Percentiles rank a stretch among this genome's conserved stretches.
Evolutionary conservation across 2,888 invertebrate genomes (phyloP).

Genomic region (Coronaproctus castanopsis): DNA sequence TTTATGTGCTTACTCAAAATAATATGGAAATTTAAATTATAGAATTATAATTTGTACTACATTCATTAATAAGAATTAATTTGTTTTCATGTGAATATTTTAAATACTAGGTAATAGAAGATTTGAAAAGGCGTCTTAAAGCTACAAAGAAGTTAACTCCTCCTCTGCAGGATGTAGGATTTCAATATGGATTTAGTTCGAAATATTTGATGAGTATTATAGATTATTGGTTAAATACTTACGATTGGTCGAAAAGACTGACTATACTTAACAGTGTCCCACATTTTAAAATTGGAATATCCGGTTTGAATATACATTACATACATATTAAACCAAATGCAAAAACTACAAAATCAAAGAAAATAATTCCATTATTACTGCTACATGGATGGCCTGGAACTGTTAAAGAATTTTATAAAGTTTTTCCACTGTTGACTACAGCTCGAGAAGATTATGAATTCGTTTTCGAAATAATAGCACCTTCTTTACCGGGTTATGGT

Average conservation of each 20-base stretch:
- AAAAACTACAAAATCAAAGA: constrained; percentile 25
- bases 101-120: constrained; percentile 33
- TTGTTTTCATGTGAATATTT: too few relatives aligned
- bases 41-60: too few relatives aligned
- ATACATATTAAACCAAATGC: constrained; percentile 41
- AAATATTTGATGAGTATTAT: constrained; percentile 42
- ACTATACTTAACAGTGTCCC: constrained; percentile 47
- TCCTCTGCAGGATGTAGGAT: constrained; percentile 33
- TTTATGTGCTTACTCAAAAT: too few relatives aligned
- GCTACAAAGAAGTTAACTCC: constrained; percentile 31
- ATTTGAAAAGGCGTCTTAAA: constrained; percentile 38
- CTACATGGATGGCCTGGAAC: constrained; percentile 77
- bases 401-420: constrained; percentile 54
- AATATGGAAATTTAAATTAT: too few relatives aligned
- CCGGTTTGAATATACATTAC: constrained; percentile 52
- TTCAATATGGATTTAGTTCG: constrained; percentile 45
- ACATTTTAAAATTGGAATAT: constrained; percentile 52
- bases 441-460: constrained; percentile 33
- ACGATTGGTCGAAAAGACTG: constrained; percentile 50
- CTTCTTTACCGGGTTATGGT: constrained; percentile 48
- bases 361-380: constrained; percentile 44
- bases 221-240: constrained; percentile 57
- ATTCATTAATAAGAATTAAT: too few relatives aligned
- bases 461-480: constrained; percentile 43
- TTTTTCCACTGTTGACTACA: constrained; percentile 42